phyloP scores from a whole-genome alignment of 2,113 vertebrate genomes.

The Thunnus thynnus region DNA sequence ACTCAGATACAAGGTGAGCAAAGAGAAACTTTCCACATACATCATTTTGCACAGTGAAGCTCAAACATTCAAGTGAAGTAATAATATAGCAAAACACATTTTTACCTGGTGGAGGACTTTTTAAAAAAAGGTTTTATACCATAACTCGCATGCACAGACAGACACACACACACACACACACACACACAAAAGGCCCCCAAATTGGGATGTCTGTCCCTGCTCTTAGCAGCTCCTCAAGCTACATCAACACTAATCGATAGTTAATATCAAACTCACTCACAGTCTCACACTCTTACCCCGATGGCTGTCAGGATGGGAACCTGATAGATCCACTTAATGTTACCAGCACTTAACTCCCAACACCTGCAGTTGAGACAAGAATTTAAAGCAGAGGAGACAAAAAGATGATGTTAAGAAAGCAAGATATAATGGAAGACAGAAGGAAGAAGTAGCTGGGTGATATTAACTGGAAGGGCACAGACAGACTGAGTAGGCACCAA shows the following conservation, averaged over 20 bases:
- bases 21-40: no score
- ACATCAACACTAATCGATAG: not conserved
- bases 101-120: no score
- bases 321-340: slow-evolving; percentile 93
- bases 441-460: not conserved
- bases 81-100: no score
- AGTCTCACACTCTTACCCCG: slow-evolving; percentile 83
- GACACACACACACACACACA: no score
- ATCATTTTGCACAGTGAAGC: no score
- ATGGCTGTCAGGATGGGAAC: slow-evolving; percentile 91
- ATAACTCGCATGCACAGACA: no score
- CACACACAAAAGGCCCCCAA: no score
- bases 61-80: no score
- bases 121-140: no score
- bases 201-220: no score
- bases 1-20: no score
- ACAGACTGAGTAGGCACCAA: not conserved
- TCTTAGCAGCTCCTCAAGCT: not conserved
- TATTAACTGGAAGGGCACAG: not conserved
- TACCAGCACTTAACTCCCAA: slow-evolving; percentile 90
- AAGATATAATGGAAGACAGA: not conserved
- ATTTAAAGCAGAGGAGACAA: not conserved
- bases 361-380: slow-evolving; percentile 79
- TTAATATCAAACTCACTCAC: not conserved
- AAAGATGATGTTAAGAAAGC: not conserved